Base-by-base conservation (phyloP, 2,113 vertebrate genomes). In the Xyliphius kryptos region DNA sequence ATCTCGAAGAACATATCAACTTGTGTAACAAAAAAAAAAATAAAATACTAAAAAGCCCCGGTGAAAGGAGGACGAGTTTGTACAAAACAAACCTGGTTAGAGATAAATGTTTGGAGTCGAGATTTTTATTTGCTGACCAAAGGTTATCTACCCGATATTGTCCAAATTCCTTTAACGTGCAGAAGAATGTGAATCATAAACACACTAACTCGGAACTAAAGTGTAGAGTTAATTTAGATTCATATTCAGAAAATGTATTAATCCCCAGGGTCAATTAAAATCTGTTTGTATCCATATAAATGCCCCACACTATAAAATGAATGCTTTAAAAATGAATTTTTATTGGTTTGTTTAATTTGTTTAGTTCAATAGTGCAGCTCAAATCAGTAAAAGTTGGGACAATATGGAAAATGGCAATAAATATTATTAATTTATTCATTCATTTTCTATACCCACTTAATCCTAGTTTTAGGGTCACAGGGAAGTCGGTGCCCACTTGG, bases 51-150 rank as follows among this genome's bases (percentile, higher is more conserved):
- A 57, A 9, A 41, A 2, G 19, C 17, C 9, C 2, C 3, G 2
- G 17, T 5, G 40, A 7, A 37, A 36, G 9, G 10, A 49, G 2
- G 3, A 26, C 26, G 2, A 6, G 17, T 38, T 3, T 19, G 16
- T 3, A 26, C 20, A 16, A 16, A 7, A 2, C 4, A 21, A n/a
- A 50, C n/a, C 21, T 50, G 12, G 1, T 20, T 50, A 50, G 16
- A 40, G 11, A 19, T 9, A 40, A 56, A 48, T 48, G 32, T 56
- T 65, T 48, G 13, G 16, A 36, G 22, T 38, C 19, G 7, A 37
- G 16, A 9, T 19, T 15, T 61, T 64, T 64, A 56, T 64, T 47
- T 64, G 52, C 22, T 8, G 62, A 56, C 15, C 43, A 48, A 56
- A 65, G 43, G 62, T 56, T 54, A 9, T 3, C 22, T 17, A 13